phyloP scores from a whole-genome alignment of 2,113 vertebrate species.

The Malurus melanocephalus region DNA sequence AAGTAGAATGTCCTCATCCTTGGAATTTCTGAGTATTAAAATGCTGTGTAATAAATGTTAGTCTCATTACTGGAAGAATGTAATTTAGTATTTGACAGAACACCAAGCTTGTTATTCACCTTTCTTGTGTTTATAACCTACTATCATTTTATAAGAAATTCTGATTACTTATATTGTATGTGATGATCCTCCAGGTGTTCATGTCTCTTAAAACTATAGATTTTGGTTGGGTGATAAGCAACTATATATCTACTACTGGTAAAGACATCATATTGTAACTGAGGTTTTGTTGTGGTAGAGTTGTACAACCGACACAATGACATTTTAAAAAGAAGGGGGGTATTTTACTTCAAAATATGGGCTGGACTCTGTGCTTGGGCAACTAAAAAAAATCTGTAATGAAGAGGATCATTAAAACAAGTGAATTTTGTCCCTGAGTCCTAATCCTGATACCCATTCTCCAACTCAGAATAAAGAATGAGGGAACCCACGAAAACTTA shows the following conservation, averaged over 20 bases:
- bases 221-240: background rate
- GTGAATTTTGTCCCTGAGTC: background rate
- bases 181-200: background rate
- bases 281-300: background rate
- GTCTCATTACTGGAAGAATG: background rate
- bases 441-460: background rate
- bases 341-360: background rate
- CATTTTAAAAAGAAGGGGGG: background rate
- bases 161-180: background rate
- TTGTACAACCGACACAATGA: background rate
- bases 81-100: background rate
- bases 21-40: background rate
- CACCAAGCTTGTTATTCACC: background rate
- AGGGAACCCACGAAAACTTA: background rate
- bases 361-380: background rate
- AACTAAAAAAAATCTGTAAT: background rate
- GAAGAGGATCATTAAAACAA: background rate
- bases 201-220: background rate
- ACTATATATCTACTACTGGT: background rate
- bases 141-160: background rate
- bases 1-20: background rate
- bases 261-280: background rate
- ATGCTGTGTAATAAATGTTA: background rate
- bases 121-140: background rate
- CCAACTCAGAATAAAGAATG: background rate